Conservation (phyloP, 2,113 vertebrate genomes). For the Calidris pygmaea region DNA sequence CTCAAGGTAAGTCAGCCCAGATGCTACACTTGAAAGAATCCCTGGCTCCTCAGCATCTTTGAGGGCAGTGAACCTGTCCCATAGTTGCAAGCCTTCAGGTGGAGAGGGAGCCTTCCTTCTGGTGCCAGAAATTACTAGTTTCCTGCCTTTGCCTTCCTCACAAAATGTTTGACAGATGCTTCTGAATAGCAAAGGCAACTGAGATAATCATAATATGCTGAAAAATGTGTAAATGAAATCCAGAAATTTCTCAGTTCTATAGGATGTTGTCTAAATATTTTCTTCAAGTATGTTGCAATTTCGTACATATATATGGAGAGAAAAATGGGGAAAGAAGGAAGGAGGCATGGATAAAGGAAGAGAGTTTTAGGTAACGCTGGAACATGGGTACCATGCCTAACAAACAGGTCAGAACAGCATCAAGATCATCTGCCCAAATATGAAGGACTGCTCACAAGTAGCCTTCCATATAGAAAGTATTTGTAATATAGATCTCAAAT, state of each 20-base stretch:
- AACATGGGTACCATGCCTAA: not conserved
- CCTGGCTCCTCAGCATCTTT: not conserved
- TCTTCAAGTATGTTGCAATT: not conserved
- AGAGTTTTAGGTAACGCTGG: not conserved
- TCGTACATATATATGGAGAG: not conserved
- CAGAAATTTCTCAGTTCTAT: not conserved
- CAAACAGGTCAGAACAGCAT: not conserved
- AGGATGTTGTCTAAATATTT: not conserved
- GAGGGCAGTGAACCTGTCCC: not conserved
- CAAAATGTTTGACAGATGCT: not conserved
- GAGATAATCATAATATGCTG: not conserved
- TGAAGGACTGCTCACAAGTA: not conserved
- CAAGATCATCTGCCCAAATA: not conserved
- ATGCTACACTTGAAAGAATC: not conserved
- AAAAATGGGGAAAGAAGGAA: not conserved
- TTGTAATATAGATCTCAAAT: not conserved
- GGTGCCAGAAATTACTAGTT: not conserved
- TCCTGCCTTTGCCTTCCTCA: not conserved
- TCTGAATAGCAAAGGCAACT: not conserved
- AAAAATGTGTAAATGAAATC: not conserved
- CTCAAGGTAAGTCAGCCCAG: not conserved
- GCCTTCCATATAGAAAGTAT: not conserved
- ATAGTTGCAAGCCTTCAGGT: not conserved
- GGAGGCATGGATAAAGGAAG: not conserved
- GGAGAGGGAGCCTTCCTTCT: not conserved